Percentiles rank a stretch among this genome's conserved stretches.
These are phyloP conservation scores for Troides oblongomaculatus DNA, from an alignment of 2,888 invertebrate species.

Conservation along the genomic window DNA sequence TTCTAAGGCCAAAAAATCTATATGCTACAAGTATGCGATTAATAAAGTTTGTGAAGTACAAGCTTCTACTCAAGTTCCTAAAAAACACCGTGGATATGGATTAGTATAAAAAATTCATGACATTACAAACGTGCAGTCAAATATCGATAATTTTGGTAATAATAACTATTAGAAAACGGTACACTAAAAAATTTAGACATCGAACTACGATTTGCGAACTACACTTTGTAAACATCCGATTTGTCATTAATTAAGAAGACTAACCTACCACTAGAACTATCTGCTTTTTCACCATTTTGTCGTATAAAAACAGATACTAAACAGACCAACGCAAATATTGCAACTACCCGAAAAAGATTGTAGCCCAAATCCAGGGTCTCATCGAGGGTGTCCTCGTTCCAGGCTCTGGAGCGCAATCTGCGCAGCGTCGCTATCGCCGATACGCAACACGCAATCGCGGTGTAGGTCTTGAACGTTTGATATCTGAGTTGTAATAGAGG, in stretches of 20 bases:
- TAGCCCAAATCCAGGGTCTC: conserved; percentile 68
- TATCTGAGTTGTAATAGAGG: conserved; percentile 45
- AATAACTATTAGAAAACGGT: neutral
- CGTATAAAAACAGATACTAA: neutral
- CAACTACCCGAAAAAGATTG: conserved; percentile 58
- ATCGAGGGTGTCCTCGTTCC: conserved; percentile 69
- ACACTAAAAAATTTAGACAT: no score
- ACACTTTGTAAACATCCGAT: no score
- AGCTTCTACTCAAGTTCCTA: no score
- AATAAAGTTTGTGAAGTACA: no score
- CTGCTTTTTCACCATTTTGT: neutral
- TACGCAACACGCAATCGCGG: conserved; percentile 63
- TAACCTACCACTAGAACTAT: no score
- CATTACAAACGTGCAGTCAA: neutral
- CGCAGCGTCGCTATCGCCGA: conserved; percentile 60
- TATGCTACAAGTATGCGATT: no score
- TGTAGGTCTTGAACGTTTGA: conserved; percentile 61
- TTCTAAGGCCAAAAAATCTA: no score
- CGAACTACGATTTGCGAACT: no score
- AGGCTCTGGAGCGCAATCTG: conserved; percentile 56
- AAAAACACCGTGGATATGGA: no score
- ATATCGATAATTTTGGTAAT: neutral
- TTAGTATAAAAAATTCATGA: no score
- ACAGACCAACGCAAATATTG: conserved; percentile 11
- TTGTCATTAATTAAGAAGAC: no score